phyloP scores from a whole-genome alignment of 2,797 vertebrate genomes.

The Gallinago stenura region DNA sequence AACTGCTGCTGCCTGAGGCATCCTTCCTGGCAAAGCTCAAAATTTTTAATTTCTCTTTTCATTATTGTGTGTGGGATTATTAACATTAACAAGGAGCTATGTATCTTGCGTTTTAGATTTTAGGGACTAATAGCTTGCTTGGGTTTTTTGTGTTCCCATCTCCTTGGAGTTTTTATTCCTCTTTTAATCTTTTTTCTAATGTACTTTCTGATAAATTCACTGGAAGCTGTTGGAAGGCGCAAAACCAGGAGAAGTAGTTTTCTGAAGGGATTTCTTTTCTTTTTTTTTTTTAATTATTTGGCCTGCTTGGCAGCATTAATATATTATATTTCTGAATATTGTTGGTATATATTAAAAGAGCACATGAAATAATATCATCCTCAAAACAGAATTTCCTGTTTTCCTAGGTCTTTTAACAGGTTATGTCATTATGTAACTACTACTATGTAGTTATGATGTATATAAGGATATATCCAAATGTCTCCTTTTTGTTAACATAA shows the following conservation, averaged over 20 bases:
- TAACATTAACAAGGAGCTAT: background rate
- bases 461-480: background rate
- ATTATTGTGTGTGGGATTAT: background rate
- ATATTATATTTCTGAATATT: background rate
- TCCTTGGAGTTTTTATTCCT: background rate
- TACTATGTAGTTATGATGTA: background rate
- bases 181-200: background rate
- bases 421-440: background rate
- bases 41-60: background rate
- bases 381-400: background rate
- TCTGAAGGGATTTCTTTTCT: background rate
- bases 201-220: background rate
- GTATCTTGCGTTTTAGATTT: background rate
- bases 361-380: background rate
- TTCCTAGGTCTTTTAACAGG: background rate
- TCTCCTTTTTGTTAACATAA: background rate
- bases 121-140: background rate
- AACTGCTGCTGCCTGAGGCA: background rate
- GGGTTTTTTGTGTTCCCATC: background rate
- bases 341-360: background rate
- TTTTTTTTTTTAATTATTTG: background rate
- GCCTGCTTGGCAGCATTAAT: background rate
- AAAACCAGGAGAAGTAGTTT: background rate
- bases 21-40: background rate
- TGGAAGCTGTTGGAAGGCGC: background rate